Percentiles rank a stretch among this genome's conserved stretches.
phyloP scores from a whole-genome alignment of 1,140 invertebrate genomes.

The Cydia strobilella region DNA sequence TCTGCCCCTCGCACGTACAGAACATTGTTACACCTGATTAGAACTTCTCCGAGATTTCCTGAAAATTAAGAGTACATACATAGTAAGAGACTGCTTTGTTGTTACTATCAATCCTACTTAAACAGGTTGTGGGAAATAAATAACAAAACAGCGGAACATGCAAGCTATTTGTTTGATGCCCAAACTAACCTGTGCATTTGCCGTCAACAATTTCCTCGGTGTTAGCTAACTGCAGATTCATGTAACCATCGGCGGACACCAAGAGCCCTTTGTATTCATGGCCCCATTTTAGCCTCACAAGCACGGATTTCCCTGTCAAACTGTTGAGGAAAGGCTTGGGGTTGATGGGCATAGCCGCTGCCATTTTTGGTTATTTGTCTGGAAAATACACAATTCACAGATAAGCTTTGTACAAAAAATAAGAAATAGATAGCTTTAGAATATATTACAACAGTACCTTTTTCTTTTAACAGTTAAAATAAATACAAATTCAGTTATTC shows the following conservation, averaged over 20 bases:
- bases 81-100: too few species aligned
- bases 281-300: conserved; percentile 99
- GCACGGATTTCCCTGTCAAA: conserved; percentile 97
- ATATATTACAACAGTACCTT: not conserved
- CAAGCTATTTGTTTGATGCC: not conserved
- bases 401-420: not conserved
- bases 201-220: conserved; percentile 99
- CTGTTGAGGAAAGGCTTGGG: conserved; percentile 99
- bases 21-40: conserved; percentile 99
- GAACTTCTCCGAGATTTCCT: conserved; percentile 97
- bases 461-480: conserved; percentile 4
- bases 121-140: not conserved
- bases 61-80: conserved; percentile 46
- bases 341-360: conserved; percentile 97
- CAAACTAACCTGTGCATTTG: conserved; percentile 85
- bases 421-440: not conserved
- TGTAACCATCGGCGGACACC: conserved; percentile 99
- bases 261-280: conserved; percentile 99
- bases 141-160: not conserved
- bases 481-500: conserved; percentile 13
- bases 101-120: too few species aligned
- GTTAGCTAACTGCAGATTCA: conserved; percentile 99
- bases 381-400: conserved; percentile 36
- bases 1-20: conserved; percentile 97
- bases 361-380: conserved; percentile 63